Conservation (phyloP, 1,140 invertebrate genomes). For the Cotesia typhae region DNA sequence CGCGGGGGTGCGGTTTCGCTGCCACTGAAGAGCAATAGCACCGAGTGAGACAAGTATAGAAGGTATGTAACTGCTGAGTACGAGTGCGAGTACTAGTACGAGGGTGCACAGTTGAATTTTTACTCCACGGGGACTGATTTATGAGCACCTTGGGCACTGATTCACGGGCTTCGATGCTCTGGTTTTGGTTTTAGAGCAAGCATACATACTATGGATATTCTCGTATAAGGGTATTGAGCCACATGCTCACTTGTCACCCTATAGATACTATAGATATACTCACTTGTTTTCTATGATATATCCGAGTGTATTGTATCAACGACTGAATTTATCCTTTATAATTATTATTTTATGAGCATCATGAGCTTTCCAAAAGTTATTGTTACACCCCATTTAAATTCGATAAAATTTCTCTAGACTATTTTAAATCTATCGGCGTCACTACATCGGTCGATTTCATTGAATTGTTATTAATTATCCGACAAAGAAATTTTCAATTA, state of each 20-base stretch:
- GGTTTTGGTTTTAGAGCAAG: conserved; percentile 39
- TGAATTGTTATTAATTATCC: too few species aligned
- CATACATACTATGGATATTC: not conserved
- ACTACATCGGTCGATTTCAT: too few species aligned
- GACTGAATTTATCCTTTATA: conserved; percentile 49
- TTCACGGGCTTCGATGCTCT: conserved; percentile 52
- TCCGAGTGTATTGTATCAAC: conserved; percentile 13
- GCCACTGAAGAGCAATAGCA: not conserved
- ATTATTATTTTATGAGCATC: conserved; percentile 62
- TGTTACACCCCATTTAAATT: conserved; percentile 19
- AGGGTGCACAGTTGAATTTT: conserved; percentile 19
- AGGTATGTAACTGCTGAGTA: not conserved
- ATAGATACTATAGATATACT: not conserved
- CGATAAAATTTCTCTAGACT: not conserved
- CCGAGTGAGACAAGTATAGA: not conserved
- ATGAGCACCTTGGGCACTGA: conserved; percentile 66
- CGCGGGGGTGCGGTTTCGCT: conserved; percentile 36
- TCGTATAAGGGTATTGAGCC: conserved; percentile 35
- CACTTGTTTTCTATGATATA: not conserved
- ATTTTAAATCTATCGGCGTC: too few species aligned
- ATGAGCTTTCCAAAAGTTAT: conserved; percentile 49
- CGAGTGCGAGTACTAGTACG: not conserved
- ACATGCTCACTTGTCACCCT: conserved; percentile 59
- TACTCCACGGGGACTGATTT: conserved; percentile 61
- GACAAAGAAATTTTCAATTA: too few species aligned